A percentile compares a stretch with the other conserved stretches of the same genome.
Evolutionary conservation across 1,140 invertebrate genomes (phyloP).

Genomic region (Aleiodes sp.): DNA sequence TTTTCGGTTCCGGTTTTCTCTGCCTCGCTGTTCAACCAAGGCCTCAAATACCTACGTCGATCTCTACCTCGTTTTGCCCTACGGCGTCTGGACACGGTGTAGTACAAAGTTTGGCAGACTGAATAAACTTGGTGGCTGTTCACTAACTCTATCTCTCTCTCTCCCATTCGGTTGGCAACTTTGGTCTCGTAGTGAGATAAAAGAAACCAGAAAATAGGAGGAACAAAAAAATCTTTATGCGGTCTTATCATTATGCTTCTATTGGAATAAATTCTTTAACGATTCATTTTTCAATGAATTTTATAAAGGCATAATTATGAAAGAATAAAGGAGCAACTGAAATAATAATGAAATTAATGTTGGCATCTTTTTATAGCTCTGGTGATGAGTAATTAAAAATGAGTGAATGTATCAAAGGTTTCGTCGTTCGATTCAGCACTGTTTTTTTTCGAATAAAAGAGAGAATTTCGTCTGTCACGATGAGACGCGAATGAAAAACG

Average conservation of each 20-base stretch:
- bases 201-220: slow-evolving; percentile 15
- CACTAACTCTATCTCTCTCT: not conserved
- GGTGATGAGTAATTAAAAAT: not conserved
- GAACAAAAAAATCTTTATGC: slow-evolving; percentile 1
- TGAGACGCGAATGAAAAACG: not conserved
- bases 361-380: not conserved
- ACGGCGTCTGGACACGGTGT: slow-evolving; percentile 64
- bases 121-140: slow-evolving; percentile 63
- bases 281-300: not conserved
- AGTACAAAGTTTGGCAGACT: slow-evolving; percentile 66
- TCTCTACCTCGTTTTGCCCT: slow-evolving; percentile 56
- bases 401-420: slow-evolving; percentile 8
- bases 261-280: not conserved
- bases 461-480: slow-evolving; percentile 1
- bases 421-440: not conserved
- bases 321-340: not conserved
- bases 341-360: not conserved
- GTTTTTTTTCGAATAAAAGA: not conserved
- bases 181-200: slow-evolving; percentile 28
- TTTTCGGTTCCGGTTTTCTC: slow-evolving; percentile 19
- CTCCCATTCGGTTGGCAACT: slow-evolving; percentile 55
- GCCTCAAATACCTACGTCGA: slow-evolving; percentile 18
- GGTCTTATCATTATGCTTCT: slow-evolving; percentile 2
- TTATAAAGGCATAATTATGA: no score
- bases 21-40: not conserved